phyloP scores from a whole-genome alignment of 2,797 vertebrate genomes.

The Helarctos malayanus region DNA sequence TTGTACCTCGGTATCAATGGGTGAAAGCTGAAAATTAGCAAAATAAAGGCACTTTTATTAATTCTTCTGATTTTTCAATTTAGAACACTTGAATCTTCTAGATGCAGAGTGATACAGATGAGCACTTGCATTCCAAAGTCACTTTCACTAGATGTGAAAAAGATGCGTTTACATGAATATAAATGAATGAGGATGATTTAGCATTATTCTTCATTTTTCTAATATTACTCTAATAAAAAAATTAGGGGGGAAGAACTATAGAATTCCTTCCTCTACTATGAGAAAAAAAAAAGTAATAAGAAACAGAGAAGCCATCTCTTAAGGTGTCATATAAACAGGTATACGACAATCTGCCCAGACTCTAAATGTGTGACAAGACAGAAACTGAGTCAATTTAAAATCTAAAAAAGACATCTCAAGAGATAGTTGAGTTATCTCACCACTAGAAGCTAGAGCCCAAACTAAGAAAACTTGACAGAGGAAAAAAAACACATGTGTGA shows the following conservation, averaged over 20 bases:
- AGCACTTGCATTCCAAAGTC: constrained; percentile 52
- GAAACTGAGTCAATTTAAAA: constrained; percentile 29
- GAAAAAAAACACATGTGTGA: not conserved
- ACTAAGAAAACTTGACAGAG: not conserved
- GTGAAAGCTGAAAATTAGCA: constrained; percentile 60
- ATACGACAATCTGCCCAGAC: not conserved
- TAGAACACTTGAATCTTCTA: constrained; percentile 48
- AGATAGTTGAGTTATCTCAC: constrained; percentile 14
- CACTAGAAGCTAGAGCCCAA: constrained; percentile 19
- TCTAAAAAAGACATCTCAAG: not conserved
- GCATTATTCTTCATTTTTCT: constrained; percentile 57
- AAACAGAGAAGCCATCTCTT: not conserved
- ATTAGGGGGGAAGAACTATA: not conserved
- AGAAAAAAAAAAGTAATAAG: not conserved
- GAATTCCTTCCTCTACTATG: constrained; percentile 1
- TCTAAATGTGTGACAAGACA: not conserved
- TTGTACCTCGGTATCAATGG: constrained; percentile 48
- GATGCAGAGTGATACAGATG: not conserved
- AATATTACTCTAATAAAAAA: constrained; percentile 25
- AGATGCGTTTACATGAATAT: constrained; percentile 42
- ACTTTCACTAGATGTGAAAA: constrained; percentile 63
- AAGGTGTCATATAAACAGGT: not conserved
- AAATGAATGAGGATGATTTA: constrained; percentile 23
- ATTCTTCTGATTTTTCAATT: constrained; percentile 74
- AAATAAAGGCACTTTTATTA: constrained; percentile 65